These are phyloP conservation scores for Octomys mimax DNA, from an alignment of 2,797 vertebrate genomes.

Conservation along the genomic window DNA sequence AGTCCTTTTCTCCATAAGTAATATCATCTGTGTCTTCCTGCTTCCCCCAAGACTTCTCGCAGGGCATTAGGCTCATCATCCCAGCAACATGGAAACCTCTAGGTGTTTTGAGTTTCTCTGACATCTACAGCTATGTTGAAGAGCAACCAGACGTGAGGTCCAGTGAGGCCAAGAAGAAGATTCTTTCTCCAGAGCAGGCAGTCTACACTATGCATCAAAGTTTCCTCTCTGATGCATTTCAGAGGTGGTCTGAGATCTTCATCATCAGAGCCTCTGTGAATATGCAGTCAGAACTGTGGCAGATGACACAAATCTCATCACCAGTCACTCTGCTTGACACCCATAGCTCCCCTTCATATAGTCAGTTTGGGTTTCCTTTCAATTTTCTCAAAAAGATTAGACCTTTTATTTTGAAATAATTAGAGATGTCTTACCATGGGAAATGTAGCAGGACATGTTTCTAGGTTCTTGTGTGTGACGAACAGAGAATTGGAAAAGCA, in stretches of 20 bases:
- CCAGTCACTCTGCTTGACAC: neutral
- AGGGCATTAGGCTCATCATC: neutral
- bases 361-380: neutral
- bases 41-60: neutral
- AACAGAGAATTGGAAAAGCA: neutral
- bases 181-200: neutral
- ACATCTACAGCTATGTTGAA: neutral
- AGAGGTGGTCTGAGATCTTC: neutral
- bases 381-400: neutral
- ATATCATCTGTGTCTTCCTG: neutral
- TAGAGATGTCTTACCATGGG: neutral
- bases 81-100: neutral
- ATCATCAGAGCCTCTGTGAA: neutral
- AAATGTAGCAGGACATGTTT: neutral
- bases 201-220: accelerated
- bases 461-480: neutral
- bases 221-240: neutral
- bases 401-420: neutral
- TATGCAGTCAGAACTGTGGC: neutral
- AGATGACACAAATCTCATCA: neutral
- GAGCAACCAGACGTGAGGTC: neutral
- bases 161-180: neutral
- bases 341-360: neutral
- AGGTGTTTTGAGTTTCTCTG: neutral
- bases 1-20: neutral